Conservation (phyloP, 2,888 invertebrate species). For the Heliconius ismenius region DNA sequence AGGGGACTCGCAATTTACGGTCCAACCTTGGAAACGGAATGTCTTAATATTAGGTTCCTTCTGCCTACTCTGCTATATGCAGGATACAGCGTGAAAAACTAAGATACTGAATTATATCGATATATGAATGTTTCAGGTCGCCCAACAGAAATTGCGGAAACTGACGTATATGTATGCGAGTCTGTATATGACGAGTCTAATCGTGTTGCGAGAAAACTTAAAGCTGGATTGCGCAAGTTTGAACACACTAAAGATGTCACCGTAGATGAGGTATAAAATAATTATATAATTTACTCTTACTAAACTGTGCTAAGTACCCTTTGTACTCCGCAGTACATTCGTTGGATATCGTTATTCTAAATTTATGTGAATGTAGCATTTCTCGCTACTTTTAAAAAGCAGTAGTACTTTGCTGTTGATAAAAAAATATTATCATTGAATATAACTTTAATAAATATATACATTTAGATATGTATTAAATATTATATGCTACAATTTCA, state of each 20-base stretch:
- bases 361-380: too few relatives aligned
- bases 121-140: constrained; percentile 83
- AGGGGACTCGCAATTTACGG: too few relatives aligned
- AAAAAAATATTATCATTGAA: too few relatives aligned
- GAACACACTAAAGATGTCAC: constrained; percentile 90
- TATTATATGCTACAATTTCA: constrained; percentile 43
- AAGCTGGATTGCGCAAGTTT: constrained; percentile 89
- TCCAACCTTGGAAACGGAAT: too few relatives aligned
- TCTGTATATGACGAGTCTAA: constrained; percentile 95
- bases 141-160: constrained; percentile 95
- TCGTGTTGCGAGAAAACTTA: constrained; percentile 87
- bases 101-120: not conserved
- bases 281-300: not conserved
- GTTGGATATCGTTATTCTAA: too few relatives aligned
- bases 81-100: not conserved
- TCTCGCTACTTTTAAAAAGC: too few relatives aligned
- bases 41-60: too few relatives aligned
- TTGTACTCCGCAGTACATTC: not conserved
- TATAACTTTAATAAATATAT: too few relatives aligned
- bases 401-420: too few relatives aligned
- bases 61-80: too few relatives aligned
- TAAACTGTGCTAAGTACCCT: too few relatives aligned
- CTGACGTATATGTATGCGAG: constrained; percentile 96
- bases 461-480: too few relatives aligned
- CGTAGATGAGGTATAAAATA: constrained; percentile 89